phyloP scores from a whole-genome alignment of 2,888 invertebrate genomes.

The Drosophila paranaensis region DNA sequence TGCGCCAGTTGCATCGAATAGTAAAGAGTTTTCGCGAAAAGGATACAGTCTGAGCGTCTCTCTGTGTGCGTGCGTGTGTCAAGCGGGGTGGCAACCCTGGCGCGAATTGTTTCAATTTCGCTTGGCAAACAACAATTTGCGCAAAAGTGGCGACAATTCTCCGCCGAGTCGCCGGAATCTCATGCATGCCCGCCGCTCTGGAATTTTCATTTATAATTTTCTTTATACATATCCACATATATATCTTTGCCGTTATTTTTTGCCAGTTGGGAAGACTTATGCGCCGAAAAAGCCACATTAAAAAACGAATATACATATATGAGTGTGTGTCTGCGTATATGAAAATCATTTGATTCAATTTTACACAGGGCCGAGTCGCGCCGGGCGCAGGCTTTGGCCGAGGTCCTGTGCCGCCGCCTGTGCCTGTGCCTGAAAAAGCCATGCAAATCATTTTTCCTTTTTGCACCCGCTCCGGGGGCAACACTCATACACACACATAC shows the following conservation, averaged over 20 bases:
- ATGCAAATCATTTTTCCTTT: conserved; percentile 72
- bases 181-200: conserved; percentile 52
- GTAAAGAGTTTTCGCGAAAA: conserved; percentile 31
- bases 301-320: conserved; percentile 13
- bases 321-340: conserved; percentile 16
- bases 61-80: neutral
- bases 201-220: conserved; percentile 78
- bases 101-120: conserved; percentile 68
- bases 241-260: neutral
- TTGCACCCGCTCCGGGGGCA: conserved; percentile 17
- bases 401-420: conserved; percentile 6
- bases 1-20: conserved; percentile 60
- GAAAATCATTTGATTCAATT: conserved; percentile 74
- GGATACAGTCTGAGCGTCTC: neutral
- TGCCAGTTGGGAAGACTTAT: conserved; percentile 49
- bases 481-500: conserved; percentile 2
- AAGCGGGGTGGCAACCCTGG: conserved; percentile 25
- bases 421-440: conserved; percentile 14
- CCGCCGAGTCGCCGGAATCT: conserved; percentile 18
- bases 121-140: conserved; percentile 67
- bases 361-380: conserved; percentile 36
- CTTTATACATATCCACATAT: conserved; percentile 1
- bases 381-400: neutral
- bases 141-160: conserved; percentile 69
- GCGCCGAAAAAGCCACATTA: conserved; percentile 36